These are phyloP conservation scores for Nymphalis urticae DNA, from an alignment of 2,888 invertebrate species.

Conservation along the genomic window DNA sequence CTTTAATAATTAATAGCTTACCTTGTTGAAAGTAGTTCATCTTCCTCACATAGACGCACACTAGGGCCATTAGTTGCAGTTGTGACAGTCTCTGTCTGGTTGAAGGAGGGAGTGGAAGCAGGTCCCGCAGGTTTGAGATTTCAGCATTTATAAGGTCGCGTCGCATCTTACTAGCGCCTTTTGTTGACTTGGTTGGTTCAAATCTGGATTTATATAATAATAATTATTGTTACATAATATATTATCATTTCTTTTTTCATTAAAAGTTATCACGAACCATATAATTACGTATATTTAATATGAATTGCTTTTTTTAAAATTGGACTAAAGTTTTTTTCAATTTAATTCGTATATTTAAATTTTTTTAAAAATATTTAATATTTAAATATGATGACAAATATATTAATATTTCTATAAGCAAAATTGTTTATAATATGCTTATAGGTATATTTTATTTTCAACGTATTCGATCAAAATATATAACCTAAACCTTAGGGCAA, in stretches of 20 bases:
- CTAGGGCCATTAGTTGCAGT: conserved; percentile 98
- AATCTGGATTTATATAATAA: conserved; percentile 82
- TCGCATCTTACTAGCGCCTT: conserved; percentile 99
- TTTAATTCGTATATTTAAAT: too few relatives aligned
- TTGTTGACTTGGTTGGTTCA: conserved; percentile 98
- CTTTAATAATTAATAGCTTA: conserved; percentile 56
- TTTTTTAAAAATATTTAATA: too few relatives aligned
- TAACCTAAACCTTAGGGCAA: too few relatives aligned
- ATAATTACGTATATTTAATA: too few relatives aligned
- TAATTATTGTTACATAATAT: too few relatives aligned
- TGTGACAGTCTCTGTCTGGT: conserved; percentile 98
- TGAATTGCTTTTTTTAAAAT: too few relatives aligned
- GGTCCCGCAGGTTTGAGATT: conserved; percentile 97
- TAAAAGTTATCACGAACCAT: neutral
- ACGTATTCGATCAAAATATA: too few relatives aligned
- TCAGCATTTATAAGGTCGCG: conserved; percentile 99
- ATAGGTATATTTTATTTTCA: too few relatives aligned
- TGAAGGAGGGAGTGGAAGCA: conserved; percentile 97
- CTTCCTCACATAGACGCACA: conserved; percentile 98
- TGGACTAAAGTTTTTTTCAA: too few relatives aligned
- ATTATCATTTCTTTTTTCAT: neutral
- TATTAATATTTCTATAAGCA: too few relatives aligned
- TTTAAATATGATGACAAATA: too few relatives aligned
- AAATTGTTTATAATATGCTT: too few relatives aligned
- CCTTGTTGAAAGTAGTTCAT: conserved; percentile 99